phyloP scores from a whole-genome alignment of 2,888 invertebrate species.

The Parnassius glacialis region DNA sequence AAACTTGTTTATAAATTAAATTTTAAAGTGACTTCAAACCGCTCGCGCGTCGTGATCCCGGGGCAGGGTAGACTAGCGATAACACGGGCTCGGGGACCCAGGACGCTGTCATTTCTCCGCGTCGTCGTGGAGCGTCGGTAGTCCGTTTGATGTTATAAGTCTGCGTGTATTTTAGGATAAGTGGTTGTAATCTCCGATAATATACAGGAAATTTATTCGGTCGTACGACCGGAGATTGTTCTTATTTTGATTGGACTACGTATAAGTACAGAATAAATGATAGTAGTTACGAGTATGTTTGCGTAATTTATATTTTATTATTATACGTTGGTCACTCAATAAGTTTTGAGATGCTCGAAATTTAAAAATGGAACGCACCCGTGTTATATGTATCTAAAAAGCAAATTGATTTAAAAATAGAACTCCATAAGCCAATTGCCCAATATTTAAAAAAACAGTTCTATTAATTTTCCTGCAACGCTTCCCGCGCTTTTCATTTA shows the following conservation, averaged over 20 bases:
- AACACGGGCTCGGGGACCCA: constrained; percentile 12
- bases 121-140: constrained; percentile 10
- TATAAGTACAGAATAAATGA: too few species aligned
- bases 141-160: constrained; percentile 27
- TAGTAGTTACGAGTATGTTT: too few species aligned
- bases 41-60: background rate
- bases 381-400: too few species aligned
- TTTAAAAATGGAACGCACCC: too few species aligned
- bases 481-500: too few species aligned
- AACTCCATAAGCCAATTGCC: too few species aligned
- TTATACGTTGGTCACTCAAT: too few species aligned
- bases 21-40: constrained; percentile 19
- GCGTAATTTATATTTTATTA: too few species aligned
- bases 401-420: too few species aligned
- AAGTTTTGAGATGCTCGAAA: too few species aligned
- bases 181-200: constrained; percentile 25
- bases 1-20: constrained; percentile 24
- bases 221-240: constrained; percentile 8
- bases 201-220: constrained; percentile 15
- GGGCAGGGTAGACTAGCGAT: constrained; percentile 19
- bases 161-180: constrained; percentile 21
- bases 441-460: too few species aligned
- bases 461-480: too few species aligned
- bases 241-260: constrained; percentile 1
- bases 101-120: background rate